Evolutionary conservation across 2,113 vertebrate species (phyloP).

Genomic region (Psammodynastes pulverulentus): DNA sequence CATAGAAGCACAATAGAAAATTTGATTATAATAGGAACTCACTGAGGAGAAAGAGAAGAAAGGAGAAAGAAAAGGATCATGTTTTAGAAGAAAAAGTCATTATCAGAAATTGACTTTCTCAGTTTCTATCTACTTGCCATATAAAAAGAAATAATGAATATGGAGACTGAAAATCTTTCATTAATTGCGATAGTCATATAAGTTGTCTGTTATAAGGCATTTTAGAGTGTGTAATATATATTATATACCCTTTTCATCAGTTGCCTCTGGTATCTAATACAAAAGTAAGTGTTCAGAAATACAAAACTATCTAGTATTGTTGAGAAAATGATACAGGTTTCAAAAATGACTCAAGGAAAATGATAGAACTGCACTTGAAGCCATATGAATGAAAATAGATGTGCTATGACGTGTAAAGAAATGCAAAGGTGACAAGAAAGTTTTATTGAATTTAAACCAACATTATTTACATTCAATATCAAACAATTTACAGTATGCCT

Average conservation of each 20-base stretch:
- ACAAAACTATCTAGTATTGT: background rate
- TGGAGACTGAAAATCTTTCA: too few species aligned
- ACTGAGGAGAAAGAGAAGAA: background rate
- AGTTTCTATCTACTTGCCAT: background rate
- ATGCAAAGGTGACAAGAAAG: constrained; percentile 21
- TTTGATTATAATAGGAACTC: too few species aligned
- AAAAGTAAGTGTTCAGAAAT: background rate
- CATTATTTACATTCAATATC: constrained; percentile 6
- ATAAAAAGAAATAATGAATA: background rate
- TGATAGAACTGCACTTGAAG: background rate
- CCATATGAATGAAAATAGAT: background rate
- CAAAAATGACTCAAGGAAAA: background rate
- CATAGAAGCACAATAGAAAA: background rate
- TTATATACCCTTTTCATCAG: background rate
- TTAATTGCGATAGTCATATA: background rate
- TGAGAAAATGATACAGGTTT: background rate
- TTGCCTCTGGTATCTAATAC: background rate
- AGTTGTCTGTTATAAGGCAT: background rate
- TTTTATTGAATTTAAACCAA: background rate
- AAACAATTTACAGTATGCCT: constrained; percentile 17
- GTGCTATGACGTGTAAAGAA: constrained; percentile 1
- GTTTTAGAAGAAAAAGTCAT: background rate
- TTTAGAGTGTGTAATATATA: background rate
- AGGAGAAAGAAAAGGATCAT: too few species aligned
- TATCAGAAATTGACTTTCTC: background rate